Percentiles rank a stretch among this genome's conserved stretches.
phyloP scores from a whole-genome alignment of 2,888 invertebrate species.

The Limenitis camilla region DNA sequence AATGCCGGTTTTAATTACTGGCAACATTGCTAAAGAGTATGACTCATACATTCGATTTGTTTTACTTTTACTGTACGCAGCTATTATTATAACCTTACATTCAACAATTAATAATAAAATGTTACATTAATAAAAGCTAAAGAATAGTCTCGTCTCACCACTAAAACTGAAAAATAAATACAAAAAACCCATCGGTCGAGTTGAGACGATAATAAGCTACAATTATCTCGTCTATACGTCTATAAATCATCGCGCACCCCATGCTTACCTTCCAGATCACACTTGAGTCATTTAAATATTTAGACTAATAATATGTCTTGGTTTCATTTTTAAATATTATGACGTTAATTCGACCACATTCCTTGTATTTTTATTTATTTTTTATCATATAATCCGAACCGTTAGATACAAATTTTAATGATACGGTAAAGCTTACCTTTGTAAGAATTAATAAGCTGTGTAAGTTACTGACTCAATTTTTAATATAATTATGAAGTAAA shows the following conservation, averaged over 20 bases:
- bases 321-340: background rate
- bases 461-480: too few species aligned
- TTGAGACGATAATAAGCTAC: slow-evolving; percentile 34
- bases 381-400: too few species aligned
- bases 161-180: background rate
- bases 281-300: slow-evolving; percentile 14
- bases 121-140: background rate
- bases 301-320: slow-evolving; percentile 3
- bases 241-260: slow-evolving; percentile 42
- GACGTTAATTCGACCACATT: background rate
- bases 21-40: too few species aligned
- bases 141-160: background rate
- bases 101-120: too few species aligned
- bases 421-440: background rate
- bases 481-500: too few species aligned
- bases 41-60: too few species aligned
- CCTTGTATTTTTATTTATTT: background rate
- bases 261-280: slow-evolving; percentile 15
- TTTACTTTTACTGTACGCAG: too few species aligned
- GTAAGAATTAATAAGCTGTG: background rate
- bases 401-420: too few species aligned
- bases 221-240: slow-evolving; percentile 46
- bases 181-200: slow-evolving; percentile 13
- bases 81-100: too few species aligned
- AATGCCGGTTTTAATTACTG: too few species aligned